Evolutionary conservation across 2,113 vertebrate species (phyloP), one percentile per base, ranked within the genome.

Genomic region (Noctilio leporinus): DNA sequence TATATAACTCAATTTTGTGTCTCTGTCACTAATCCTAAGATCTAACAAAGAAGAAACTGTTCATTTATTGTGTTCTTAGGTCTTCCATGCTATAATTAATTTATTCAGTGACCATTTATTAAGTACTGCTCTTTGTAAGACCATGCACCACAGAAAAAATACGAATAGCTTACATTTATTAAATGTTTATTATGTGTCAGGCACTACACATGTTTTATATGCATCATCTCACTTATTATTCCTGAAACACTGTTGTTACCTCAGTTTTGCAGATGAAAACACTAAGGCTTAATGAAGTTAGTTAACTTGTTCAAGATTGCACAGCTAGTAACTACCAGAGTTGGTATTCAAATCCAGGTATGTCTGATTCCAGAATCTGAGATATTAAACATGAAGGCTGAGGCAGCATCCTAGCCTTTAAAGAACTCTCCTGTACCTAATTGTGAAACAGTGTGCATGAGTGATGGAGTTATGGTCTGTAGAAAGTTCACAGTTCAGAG

Each of bases 401-500:
- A 93, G 20, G 64, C 7, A 83, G 67, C 91, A 83, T 53, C 12
- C 45, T 17, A 83, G 10, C 33, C 3, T 28, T 83, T 91, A 64
- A 86, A 94, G 76, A 80, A 70, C 28, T 78, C 64, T 83, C 59
- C 70, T 22, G 70, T 10, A 78, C 11, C 2, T 86, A 83, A 91
- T 70, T 65, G 9, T 94, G 89, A 95, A 95, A 95, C 49, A 93
- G 35, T 59, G 51, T 78, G 12, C 38, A 19, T 89, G 78, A 95
- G 3, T 95, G 49, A 65, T 95, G 76, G 55, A 86, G 91, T 64
- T 89, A 93, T 55, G 30, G 65, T 89, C 43, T 86, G 43, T 69
- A 78, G 78, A 80, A 91, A 94, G 82, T 64, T 95, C 33, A 59
- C 30, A 77, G 81, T 94, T 95, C 72, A 96, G 45, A 94, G 40